Base-by-base conservation (phyloP, 2,113 vertebrate genomes). In the Alectura lathami region DNA sequence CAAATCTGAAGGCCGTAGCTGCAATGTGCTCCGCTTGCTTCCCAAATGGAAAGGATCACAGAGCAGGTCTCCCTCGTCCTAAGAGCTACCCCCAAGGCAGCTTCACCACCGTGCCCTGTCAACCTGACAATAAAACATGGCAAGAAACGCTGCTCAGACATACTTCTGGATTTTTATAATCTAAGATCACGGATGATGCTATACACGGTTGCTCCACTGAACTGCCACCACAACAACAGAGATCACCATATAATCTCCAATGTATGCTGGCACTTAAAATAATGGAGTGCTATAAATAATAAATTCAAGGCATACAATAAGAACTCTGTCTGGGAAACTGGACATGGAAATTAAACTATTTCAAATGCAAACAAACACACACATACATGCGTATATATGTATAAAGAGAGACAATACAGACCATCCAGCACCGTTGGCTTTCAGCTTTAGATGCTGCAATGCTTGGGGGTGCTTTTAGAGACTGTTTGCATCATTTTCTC, bases 371-470 rank as follows among this genome's bases (percentile, higher is more conserved):
- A 30, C n/a, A n/a, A n/a, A 34, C 2, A 53, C 11, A 51, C 14
- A 36, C 17, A 42, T 1, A 7, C 0, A 18, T 1, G 1, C 11
- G 6, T 24, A 30, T 9, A 24, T 4, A n/a, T 3, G 13, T 6
- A 30, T 2, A 68, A 6, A 73, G 13, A 77, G 34, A 57, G 57
- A 78, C 21, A 67, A 45, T 8, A 53, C 0, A 80, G 34, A 67
- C 17, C 53, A 57, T 50, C 45, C 51, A 69, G 30, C 4, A 8
- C 27, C 7, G 53, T 2, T 27, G 22, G 26, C 29, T 84, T 32
- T 57, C 68, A 70, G 40, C 16, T 79, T 30, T 24, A 54, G 27
- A 88, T 13, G 63, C 32, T 83, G 76, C 16, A 1, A 0, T 63
- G 27, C 73, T 48, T 69, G 60, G 43, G 50, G 54, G 87, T 77